Evolutionary conservation across 2,797 vertebrate genomes (phyloP).

Genomic region (Apogon talboti): DNA sequence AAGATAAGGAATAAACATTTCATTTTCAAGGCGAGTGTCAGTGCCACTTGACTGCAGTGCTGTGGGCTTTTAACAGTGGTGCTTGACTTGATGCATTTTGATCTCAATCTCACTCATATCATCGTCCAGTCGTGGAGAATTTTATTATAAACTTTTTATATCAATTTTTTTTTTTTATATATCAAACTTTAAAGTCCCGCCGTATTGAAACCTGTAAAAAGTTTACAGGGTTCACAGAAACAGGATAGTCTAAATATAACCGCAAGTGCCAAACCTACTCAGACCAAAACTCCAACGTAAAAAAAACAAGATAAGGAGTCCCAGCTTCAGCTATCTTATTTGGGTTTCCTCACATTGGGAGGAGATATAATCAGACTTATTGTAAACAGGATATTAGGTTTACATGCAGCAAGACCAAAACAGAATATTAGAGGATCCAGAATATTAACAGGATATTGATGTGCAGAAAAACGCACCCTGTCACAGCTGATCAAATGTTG

Average conservation of each 20-base stretch:
- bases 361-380: slow-evolving; percentile 59
- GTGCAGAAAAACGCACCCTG: slow-evolving; percentile 40
- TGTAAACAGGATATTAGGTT: slow-evolving; percentile 77
- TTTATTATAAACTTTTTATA: neutral
- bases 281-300: slow-evolving; percentile 8
- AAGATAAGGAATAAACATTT: slow-evolving; percentile 25
- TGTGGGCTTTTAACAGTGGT: neutral
- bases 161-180: slow-evolving; percentile 1
- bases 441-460: slow-evolving; percentile 83
- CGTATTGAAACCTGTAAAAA: slow-evolving; percentile 1
- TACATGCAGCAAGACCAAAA: slow-evolving; percentile 59
- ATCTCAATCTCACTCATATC: slow-evolving; percentile 19
- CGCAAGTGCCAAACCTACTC: slow-evolving; percentile 14
- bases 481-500: slow-evolving; percentile 61
- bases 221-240: slow-evolving; percentile 1
- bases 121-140: neutral
- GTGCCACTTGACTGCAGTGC: neutral
- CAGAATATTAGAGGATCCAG: slow-evolving; percentile 44
- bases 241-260: slow-evolving; percentile 29
- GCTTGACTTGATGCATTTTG: slow-evolving; percentile 16
- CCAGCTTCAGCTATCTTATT: slow-evolving; percentile 24
- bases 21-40: slow-evolving; percentile 21
- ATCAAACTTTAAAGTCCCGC: neutral
- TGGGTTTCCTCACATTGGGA: slow-evolving; percentile 32
- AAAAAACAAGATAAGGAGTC: slow-evolving; percentile 53